phyloP scores from a whole-genome alignment of 1,140 invertebrate genomes.

The Luehdorfia chinensis region DNA sequence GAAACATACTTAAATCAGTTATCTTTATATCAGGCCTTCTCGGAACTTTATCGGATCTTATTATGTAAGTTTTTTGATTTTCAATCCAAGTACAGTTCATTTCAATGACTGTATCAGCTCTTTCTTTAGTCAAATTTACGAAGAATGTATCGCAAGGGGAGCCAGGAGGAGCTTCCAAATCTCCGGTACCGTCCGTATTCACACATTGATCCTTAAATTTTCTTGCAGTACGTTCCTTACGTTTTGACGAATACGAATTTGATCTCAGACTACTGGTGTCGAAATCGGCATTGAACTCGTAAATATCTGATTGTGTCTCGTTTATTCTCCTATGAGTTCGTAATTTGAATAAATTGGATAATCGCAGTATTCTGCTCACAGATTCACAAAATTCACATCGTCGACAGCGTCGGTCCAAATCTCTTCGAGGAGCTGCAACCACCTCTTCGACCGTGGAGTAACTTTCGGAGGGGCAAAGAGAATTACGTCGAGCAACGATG shows the following conservation, averaged over 20 bases:
- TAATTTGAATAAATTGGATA: not conserved
- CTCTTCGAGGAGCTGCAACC: not conserved
- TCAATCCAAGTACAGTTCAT: not conserved
- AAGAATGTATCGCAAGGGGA: not conserved
- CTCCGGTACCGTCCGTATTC: not conserved
- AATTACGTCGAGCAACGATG: no score
- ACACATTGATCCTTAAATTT: not conserved
- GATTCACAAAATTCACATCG: not conserved
- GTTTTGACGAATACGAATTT: not conserved
- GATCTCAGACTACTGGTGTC: not conserved
- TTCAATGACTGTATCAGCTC: not conserved
- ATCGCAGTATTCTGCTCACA: not conserved
- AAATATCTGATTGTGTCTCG: not conserved
- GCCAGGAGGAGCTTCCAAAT: not conserved
- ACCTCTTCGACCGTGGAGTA: not conserved
- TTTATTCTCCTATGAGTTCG: not conserved
- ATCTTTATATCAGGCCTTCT: no score
- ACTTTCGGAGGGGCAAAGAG: not conserved
- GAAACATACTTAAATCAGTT: no score
- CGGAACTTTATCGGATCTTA: no score
- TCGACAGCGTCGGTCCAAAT: not conserved
- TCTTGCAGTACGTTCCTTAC: not conserved
- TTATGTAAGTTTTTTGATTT: not conserved
- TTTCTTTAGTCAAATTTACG: no score
- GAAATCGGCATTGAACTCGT: not conserved